Conservation (phyloP, 1,140 invertebrate species). For the Thaumatotibia leucotreta region DNA sequence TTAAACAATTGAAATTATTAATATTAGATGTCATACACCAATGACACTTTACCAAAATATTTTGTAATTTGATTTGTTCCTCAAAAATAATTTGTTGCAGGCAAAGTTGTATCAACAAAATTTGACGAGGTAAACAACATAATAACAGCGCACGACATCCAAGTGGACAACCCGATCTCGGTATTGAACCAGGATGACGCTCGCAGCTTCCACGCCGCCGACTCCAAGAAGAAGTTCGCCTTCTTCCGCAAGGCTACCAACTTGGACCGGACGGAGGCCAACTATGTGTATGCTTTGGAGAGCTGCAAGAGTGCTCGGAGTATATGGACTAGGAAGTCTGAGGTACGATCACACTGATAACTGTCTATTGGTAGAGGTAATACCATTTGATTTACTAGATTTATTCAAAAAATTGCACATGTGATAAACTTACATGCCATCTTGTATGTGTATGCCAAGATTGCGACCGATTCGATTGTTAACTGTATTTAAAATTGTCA, state of each 20-base stretch:
- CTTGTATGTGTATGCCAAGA: no score
- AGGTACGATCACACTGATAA: no score
- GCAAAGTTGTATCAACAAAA: conserved; percentile 79
- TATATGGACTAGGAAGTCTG: conserved; percentile 77
- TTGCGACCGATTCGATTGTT: no score
- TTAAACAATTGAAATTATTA: no score
- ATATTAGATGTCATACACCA: background rate
- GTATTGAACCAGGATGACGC: conserved; percentile 95
- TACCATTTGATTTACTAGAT: no score
- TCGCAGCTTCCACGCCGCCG: conserved; percentile 87
- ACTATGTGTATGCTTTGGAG: conserved; percentile 79
- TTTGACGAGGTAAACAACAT: conserved; percentile 83
- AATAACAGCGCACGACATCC: conserved; percentile 86
- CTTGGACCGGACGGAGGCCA: conserved; percentile 83
- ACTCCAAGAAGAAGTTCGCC: conserved; percentile 85
- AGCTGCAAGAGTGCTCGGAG: conserved; percentile 75
- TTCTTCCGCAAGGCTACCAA: conserved; percentile 93
- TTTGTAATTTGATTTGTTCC: no score
- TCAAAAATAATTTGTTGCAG: conserved; percentile 64
- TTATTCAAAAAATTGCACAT: no score
- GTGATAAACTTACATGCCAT: no score
- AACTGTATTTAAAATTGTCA: no score
- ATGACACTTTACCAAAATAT: conserved; percentile 15
- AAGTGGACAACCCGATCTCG: conserved; percentile 94
- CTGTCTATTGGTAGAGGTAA: no score